Evolutionary conservation across 1,140 invertebrate species (phyloP).

Genomic region (Zaprionus taronus): DNA sequence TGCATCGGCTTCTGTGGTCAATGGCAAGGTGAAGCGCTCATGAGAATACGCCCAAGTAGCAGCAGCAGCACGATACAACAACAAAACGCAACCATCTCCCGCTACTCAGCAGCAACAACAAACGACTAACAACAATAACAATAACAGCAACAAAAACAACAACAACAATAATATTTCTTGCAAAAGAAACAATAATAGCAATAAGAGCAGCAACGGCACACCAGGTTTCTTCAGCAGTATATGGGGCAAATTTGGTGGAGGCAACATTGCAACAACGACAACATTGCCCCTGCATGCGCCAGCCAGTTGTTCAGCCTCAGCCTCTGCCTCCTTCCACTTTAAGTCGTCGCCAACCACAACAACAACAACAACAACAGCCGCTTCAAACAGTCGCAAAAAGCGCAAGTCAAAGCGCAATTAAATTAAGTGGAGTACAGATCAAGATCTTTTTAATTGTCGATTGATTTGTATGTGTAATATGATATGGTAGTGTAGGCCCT

Average conservation of each 20-base stretch:
- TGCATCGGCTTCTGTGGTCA: constrained; percentile 59
- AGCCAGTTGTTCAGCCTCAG: constrained; percentile 17
- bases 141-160: constrained; percentile 39
- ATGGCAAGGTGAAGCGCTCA: constrained; percentile 84
- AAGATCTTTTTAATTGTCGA: constrained; percentile 34
- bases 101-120: constrained; percentile 39
- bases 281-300: constrained; percentile 16
- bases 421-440: constrained; percentile 21
- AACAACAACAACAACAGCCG: constrained; percentile 26
- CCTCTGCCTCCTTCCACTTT: constrained; percentile 11
- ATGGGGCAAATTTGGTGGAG: constrained; percentile 61
- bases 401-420: constrained; percentile 76
- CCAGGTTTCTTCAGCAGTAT: constrained; percentile 51
- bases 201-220: background rate
- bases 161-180: constrained; percentile 70
- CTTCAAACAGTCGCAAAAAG: constrained; percentile 69
- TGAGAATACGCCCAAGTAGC: constrained; percentile 84
- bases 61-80: constrained; percentile 28
- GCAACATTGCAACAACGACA: background rate
- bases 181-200: constrained; percentile 52
- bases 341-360: constrained; percentile 13
- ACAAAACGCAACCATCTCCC: constrained; percentile 50
- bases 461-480: constrained; percentile 60
- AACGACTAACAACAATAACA: constrained; percentile 52
- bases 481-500: constrained; percentile 46